Evolutionary conservation across 2,888 invertebrate species (phyloP), one percentile per base, ranked within the genome.

Genomic region (Zele albiditarsus): DNA sequence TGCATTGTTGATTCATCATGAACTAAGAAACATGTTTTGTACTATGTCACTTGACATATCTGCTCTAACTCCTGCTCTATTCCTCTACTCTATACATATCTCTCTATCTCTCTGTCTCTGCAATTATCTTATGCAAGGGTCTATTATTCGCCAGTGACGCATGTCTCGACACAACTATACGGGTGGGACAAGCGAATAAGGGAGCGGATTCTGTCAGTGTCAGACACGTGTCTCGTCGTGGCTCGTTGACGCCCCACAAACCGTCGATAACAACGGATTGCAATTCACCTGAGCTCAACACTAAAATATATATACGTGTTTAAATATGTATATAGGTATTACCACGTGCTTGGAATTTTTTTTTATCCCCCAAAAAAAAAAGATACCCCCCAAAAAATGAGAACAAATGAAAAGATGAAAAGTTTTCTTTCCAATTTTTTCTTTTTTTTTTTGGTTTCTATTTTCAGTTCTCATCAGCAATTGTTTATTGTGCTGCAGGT

Each of bases 191-290:
- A 38, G 33, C 33, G 31, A 23, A 31, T 10, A 49, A 60, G 57
- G 38, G 42, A 42, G 46, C n/a, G 49, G 46, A 28, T 31, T 31
- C 49, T 71, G 71, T 71, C 71, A 71, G 46, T 49, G 71, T 71
- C 71, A 63, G 62, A 27, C 71, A 60, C 71, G 28, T 71, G 62
- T 71, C 62, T 58, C 70, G 42, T 42, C 27, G 58, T 42, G 46
- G 58, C 38, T 71, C 68, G 68, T 68, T 53, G 28, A 60, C 62
- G 27, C 49, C 68, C 68, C 16, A 27, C 53, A 68, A 68, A n/a
- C 53, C 53, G 31, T 68, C 68, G 49, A 68, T 68, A 53, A 12
- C 66, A 46, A 46, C 46, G 31, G 49, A 68, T 49, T 53, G 49
- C n/a, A 31, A 68, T 49, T 49, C 49, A 12, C 28, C 28, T 28